A percentile compares a stretch with the other conserved stretches of the same genome.
These are phyloP conservation scores for Craseonycteris thonglongyai DNA, from an alignment of 2,113 vertebrate genomes.

Conservation along the genomic window DNA sequence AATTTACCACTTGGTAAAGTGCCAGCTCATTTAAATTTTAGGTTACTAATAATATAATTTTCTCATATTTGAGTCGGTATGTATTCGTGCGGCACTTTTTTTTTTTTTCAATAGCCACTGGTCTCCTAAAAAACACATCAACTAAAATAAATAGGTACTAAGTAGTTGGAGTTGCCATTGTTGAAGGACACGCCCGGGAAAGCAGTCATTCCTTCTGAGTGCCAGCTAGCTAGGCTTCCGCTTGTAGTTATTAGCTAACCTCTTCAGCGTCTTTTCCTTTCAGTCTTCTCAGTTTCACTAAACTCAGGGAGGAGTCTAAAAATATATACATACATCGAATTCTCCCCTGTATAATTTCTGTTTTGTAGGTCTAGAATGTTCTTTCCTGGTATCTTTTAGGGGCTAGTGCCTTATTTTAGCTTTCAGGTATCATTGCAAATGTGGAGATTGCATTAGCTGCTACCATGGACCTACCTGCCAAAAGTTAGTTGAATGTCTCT, in stretches of 20 bases:
- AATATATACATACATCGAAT: background rate
- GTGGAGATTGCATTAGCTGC: background rate
- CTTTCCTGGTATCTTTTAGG: background rate
- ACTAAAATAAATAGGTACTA: constrained; percentile 17
- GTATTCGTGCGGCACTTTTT: too few relatives aligned
- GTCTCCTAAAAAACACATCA: constrained; percentile 10
- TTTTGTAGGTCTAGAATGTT: background rate
- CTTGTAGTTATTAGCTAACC: background rate
- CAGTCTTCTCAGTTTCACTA: background rate
- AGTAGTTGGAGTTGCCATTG: background rate
- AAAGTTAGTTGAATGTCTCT: background rate
- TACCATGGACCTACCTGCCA: accelerated
- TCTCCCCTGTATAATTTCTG: background rate
- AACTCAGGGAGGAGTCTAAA: background rate
- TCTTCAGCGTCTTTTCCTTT: background rate
- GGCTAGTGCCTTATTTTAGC: background rate
- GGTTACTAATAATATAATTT: background rate
- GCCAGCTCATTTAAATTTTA: background rate
- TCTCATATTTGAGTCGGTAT: too few relatives aligned
- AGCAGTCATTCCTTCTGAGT: background rate
- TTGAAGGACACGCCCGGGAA: background rate
- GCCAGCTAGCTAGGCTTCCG: background rate
- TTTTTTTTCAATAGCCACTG: background rate
- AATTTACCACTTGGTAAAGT: background rate
- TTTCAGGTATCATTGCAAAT: background rate